phyloP scores from a whole-genome alignment of 2,888 invertebrate species.

The Luperina testacea region DNA sequence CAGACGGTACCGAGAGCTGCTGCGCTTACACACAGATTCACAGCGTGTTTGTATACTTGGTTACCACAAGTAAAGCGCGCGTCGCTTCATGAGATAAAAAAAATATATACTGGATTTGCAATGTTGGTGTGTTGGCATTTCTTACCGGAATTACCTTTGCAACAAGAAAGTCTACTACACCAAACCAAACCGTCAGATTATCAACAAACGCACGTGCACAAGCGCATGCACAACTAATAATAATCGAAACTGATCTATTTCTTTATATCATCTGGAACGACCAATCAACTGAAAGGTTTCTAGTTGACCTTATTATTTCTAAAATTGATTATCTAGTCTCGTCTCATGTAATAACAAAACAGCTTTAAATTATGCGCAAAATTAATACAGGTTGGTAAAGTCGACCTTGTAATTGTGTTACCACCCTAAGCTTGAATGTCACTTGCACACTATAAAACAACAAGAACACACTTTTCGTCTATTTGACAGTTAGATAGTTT shows the following conservation, averaged over 20 bases:
- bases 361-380: conserved; percentile 2
- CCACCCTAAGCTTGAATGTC: not conserved
- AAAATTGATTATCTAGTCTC: not conserved
- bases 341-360: not conserved
- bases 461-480: not conserved
- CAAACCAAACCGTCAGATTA: not conserved
- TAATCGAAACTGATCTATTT: conserved; percentile 6
- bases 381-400: not conserved
- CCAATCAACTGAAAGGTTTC: conserved; percentile 24
- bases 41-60: no score
- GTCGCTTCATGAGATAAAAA: no score
- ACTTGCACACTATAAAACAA: not conserved
- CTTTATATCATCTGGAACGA: not conserved
- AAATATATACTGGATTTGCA: not conserved
- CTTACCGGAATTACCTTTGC: no score
- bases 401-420: not conserved
- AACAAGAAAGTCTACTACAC: not conserved
- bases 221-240: not conserved
- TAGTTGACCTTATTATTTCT: conserved; percentile 35
- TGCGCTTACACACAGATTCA: no score
- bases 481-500: not conserved
- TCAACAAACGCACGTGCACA: not conserved
- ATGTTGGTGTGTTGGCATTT: not conserved
- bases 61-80: no score
- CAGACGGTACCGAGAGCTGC: no score